Conservation (phyloP, 2,888 invertebrate species). For the Smittia aterrima region DNA sequence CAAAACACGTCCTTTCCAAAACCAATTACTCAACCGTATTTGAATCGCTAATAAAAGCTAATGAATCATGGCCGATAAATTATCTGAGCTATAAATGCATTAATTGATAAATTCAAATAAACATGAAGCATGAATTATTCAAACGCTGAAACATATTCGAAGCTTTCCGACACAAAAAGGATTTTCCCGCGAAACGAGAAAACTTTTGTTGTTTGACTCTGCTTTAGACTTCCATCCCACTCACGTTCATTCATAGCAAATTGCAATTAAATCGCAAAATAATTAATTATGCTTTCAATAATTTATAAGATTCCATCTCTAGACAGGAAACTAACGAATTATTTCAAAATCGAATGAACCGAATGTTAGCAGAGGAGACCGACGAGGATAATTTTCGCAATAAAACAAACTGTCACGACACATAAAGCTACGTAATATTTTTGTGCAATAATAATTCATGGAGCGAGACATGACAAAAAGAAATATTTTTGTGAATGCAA, state of each 20-base stretch:
- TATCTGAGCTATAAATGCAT: slow-evolving; percentile 15
- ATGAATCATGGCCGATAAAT: slow-evolving; percentile 19
- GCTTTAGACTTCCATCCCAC: not conserved
- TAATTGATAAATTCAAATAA: slow-evolving; percentile 16
- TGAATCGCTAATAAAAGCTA: slow-evolving; percentile 10
- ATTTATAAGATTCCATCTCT: not conserved
- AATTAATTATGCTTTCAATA: slow-evolving; percentile 1
- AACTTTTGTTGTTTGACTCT: not conserved
- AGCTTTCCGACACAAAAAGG: not conserved
- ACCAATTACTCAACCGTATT: not conserved
- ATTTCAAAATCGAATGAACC: not conserved
- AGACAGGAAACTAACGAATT: not conserved
- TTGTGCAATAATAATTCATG: slow-evolving; percentile 23
- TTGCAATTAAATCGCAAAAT: not conserved
- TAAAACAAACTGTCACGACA: not conserved
- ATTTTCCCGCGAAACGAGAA: not conserved
- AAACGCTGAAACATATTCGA: not conserved
- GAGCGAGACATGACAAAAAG: not conserved
- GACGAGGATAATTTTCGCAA: not conserved
- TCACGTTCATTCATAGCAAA: not conserved
- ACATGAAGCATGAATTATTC: not conserved
- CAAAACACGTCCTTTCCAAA: slow-evolving; percentile 34
- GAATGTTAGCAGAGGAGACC: not conserved
- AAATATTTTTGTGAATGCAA: slow-evolving; percentile 17
- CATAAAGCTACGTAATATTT: slow-evolving; percentile 18